Percentiles rank a stretch among this genome's conserved stretches.
phyloP scores from a whole-genome alignment of 2,113 vertebrate genomes.

The Brienomyrus longianalis region DNA sequence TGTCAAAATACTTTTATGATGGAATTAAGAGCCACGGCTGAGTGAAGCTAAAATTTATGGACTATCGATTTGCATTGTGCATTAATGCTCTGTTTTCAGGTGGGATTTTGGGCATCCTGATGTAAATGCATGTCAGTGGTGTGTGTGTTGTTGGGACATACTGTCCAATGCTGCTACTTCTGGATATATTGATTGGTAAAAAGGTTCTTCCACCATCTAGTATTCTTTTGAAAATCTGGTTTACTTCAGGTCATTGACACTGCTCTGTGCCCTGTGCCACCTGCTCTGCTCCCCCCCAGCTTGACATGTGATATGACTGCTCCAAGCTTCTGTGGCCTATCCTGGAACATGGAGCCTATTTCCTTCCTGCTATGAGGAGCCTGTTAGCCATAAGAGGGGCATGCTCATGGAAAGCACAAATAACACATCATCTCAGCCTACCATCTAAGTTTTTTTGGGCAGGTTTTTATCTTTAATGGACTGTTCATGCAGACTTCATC shows the following conservation, averaged over 20 bases:
- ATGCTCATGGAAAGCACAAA: not conserved
- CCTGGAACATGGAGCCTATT: not conserved
- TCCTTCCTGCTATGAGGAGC: not conserved
- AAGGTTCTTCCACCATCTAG: not conserved
- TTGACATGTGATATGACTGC: not conserved
- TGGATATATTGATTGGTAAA: not conserved
- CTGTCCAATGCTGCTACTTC: not conserved
- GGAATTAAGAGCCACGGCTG: not conserved
- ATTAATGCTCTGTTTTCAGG: not conserved
- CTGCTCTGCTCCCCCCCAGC: not conserved
- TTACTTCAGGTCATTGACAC: constrained; percentile 17
- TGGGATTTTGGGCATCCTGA: not conserved
- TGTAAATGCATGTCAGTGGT: not conserved
- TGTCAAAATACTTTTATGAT: not conserved
- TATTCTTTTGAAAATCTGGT: not conserved
- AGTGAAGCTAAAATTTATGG: not conserved
- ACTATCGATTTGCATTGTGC: not conserved
- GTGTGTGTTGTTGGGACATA: not conserved
- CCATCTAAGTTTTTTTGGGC: not conserved
- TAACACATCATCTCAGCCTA: not conserved
- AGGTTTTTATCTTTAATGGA: not conserved
- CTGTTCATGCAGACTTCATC: not conserved
- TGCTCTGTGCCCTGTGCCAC: not conserved
- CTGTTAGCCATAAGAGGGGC: not conserved
- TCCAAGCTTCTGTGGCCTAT: constrained; percentile 5